Base-by-base conservation (phyloP, 2,113 vertebrate species). In the Camelus bactrianus region DNA sequence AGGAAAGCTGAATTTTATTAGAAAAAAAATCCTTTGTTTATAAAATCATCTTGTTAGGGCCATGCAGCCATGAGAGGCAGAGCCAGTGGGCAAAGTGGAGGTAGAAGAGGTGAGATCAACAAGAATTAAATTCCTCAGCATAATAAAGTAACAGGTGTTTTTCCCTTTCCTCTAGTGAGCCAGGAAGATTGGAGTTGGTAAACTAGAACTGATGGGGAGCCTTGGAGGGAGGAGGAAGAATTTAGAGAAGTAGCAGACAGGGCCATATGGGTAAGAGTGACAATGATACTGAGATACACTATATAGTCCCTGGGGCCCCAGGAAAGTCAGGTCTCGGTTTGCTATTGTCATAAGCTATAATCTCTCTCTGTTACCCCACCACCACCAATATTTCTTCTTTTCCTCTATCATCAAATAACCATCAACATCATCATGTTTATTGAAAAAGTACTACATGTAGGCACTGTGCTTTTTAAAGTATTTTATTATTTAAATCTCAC, bases 1-100 rank as follows among this genome's bases (percentile, higher is more conserved):
- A 93, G 60, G 54, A 93, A 93, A 89, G 56, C 58, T 69, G 72
- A 96, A 92, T 90, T 93, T 96, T 96, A 89, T 89, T 95, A 89
- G 50, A 93, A 79, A 94, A 92, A 92, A 77, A 35, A 85, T 54
- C 15, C 2, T 85, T 77, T 92, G 54, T 72, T 89, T 92, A 79
- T 95, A 92, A 93, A 96, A 94, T 90, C 35, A 54, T 86, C 48
- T 86, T 96, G 80, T 67, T 96, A 89, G 22, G 69, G 42, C 46
- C 56, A 83, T 4, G 3, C 67, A 75, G 52, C 15, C 60, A 19
- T 26, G 26, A 83, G 58, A 89, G 35, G 24, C 54, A 95, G 48
- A 62, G 9, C 56, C 79, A 92, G 62, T 73, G 48, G 79, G 48
- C 73, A 62, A 26, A 69, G 82, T n/a, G 56, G 15, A 67, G 28